These are phyloP conservation scores for Sinelater perroti DNA, from an alignment of 2,888 invertebrate genomes.

Conservation along the genomic window DNA sequence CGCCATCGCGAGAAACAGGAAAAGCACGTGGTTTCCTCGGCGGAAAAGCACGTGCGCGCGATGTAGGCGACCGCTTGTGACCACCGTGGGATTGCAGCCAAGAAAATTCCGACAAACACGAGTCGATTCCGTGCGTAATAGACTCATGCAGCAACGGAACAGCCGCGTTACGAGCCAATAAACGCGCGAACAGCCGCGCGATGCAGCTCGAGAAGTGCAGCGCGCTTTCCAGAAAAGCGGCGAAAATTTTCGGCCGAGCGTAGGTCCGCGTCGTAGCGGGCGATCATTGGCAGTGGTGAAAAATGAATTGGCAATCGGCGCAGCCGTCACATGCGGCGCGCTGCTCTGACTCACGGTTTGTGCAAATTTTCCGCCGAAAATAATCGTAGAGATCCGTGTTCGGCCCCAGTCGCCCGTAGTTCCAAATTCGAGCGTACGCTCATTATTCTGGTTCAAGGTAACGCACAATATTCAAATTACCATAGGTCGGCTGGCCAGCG, in stretches of 20 bases:
- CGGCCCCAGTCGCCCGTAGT: background rate
- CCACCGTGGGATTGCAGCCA: conserved; percentile 4
- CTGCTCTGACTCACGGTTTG: conserved; percentile 6
- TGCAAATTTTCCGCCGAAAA: background rate
- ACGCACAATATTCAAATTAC: conserved; percentile 3
- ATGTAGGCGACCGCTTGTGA: conserved; percentile 10
- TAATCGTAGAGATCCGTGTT: background rate
- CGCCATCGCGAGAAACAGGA: no score
- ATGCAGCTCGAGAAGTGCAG: no score
- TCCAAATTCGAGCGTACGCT: background rate
- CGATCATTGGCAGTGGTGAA: conserved; percentile 4
- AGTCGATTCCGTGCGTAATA: background rate
- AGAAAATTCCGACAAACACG: conserved; percentile 12
- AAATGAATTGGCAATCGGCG: conserved; percentile 7
- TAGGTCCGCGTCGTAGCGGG: no score
- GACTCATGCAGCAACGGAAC: conserved; percentile 3
- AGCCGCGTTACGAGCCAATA: conserved; percentile 3
- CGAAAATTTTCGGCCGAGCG: background rate
- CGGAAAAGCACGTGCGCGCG: conserved; percentile 5
- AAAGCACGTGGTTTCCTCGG: conserved; percentile 8
- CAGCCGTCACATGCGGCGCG: background rate
- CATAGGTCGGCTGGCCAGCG: no score
- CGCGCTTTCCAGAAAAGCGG: background rate
- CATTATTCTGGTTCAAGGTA: background rate
- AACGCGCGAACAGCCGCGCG: conserved; percentile 4